These are phyloP conservation scores for Mallateleia sp. DNA, from an alignment of 2,888 invertebrate genomes.

Conservation along the genomic window DNA sequence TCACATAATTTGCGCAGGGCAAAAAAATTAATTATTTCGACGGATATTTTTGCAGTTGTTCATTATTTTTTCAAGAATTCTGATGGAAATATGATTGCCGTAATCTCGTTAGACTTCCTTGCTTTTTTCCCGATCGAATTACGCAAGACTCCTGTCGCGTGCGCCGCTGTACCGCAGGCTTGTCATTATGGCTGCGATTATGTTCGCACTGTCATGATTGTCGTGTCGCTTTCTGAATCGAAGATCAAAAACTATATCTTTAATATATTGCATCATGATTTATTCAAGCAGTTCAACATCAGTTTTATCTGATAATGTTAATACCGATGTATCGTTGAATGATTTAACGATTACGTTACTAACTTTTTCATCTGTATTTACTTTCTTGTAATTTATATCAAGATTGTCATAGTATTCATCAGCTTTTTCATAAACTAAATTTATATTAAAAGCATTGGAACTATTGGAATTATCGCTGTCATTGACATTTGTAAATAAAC, in stretches of 20 bases:
- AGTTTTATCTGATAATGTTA: too few relatives aligned
- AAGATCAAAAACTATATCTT: constrained; percentile 41
- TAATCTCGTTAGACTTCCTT: constrained; percentile 74
- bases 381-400: too few relatives aligned
- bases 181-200: constrained; percentile 68
- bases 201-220: constrained; percentile 62
- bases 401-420: too few relatives aligned
- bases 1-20: background rate
- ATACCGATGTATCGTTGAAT: too few relatives aligned
- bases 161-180: constrained; percentile 50
- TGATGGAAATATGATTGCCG: constrained; percentile 69
- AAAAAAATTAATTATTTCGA: constrained; percentile 70
- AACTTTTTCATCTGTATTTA: too few relatives aligned
- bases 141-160: constrained; percentile 71
- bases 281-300: too few relatives aligned
- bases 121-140: constrained; percentile 70
- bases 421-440: too few relatives aligned
- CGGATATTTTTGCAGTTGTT: constrained; percentile 58
- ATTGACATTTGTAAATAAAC: too few relatives aligned
- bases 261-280: constrained; percentile 12
- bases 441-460: too few relatives aligned
- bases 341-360: too few relatives aligned
- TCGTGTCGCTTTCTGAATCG: constrained; percentile 38
- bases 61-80: constrained; percentile 56
- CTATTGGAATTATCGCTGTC: too few relatives aligned